Base-by-base conservation (phyloP, 2,113 vertebrate species). In the Danionella cerebrum region DNA sequence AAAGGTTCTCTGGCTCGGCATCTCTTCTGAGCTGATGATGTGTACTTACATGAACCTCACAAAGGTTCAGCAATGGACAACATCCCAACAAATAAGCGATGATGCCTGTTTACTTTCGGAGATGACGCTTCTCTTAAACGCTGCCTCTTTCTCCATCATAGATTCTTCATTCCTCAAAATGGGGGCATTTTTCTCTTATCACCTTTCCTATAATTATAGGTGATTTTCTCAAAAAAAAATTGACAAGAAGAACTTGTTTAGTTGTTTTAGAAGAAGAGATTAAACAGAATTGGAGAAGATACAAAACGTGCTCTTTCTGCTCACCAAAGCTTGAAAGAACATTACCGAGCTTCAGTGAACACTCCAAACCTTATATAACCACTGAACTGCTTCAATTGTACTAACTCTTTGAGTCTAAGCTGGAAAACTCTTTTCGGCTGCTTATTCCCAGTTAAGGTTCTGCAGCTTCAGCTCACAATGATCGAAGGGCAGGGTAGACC, bases 271-370 rank as follows among this genome's bases (percentile, higher is more conserved):
- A 29, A 3, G 1, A 14, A 4, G 25, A 60, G 25, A 60, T 60
- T 33, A 9, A 60, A 60, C 6, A 8, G 41, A 31, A 45, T 60
- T 25, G 21, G 58, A 60, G 25, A 60, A 60, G 16, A 29, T 18
- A 51, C 44, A 38, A 8, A 63, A 14, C 36, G 31, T 36, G 45
- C 41, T 63, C n/a, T 52, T 25, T 24, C 44, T 51, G 21, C 21
- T 24, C n/a, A 22, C 21, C 14, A 38, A 68, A 19, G 65, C 41
- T 68, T 68, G 11, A 58, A 47, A 47, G 58, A 68, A 38, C 41
- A 47, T 42, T 47, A 19, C 2, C 19, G 12, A 19, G 51, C 11
- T 24, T 19, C 47, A 44, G 11, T 47, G 14, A 47, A 57, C 19
- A 44, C 41, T 33, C 6, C n/a, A 12, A 3, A 48, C 50, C 29